Evolutionary conservation across 2,113 vertebrate genomes (phyloP).

Genomic region (Spea multiplicata): DNA sequence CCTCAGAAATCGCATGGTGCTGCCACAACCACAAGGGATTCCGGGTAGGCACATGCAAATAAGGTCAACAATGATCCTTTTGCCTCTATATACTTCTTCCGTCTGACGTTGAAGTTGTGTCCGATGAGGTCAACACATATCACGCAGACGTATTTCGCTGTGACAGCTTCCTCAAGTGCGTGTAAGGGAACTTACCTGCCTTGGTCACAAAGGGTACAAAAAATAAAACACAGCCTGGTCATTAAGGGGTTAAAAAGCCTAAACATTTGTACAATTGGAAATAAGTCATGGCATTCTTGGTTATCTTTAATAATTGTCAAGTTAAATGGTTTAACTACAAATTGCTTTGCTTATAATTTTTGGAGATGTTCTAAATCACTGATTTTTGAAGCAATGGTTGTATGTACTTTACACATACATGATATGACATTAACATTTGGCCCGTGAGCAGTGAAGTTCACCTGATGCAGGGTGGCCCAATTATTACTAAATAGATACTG

Average conservation of each 20-base stretch:
- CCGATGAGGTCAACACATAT: too few species aligned
- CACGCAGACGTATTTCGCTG: too few species aligned
- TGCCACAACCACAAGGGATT: too few species aligned
- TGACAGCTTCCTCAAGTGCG: too few species aligned
- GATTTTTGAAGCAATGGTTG: not conserved
- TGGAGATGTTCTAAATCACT: constrained; percentile 25
- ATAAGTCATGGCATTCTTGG: constrained; percentile 19
- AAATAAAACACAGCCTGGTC: too few species aligned
- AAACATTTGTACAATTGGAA: constrained; percentile 6
- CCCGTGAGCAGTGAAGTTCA: constrained; percentile 74
- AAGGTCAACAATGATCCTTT: too few species aligned
- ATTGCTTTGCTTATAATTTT: constrained; percentile 25
- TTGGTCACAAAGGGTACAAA: too few species aligned
- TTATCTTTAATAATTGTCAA: constrained; percentile 55
- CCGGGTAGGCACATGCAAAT: too few species aligned
- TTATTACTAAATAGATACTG: constrained; percentile 72
- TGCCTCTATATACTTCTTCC: too few species aligned
- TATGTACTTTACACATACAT: constrained; percentile 65
- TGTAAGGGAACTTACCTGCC: too few species aligned
- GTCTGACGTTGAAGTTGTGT: too few species aligned
- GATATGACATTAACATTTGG: constrained; percentile 78
- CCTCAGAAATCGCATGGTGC: too few species aligned
- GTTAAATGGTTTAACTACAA: constrained; percentile 45
- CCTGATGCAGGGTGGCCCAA: constrained; percentile 83
- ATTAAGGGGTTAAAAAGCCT: constrained; percentile 6